These are phyloP conservation scores for Crenuchus spilurus DNA, from an alignment of 2,797 vertebrate genomes.

Conservation along the genomic window DNA sequence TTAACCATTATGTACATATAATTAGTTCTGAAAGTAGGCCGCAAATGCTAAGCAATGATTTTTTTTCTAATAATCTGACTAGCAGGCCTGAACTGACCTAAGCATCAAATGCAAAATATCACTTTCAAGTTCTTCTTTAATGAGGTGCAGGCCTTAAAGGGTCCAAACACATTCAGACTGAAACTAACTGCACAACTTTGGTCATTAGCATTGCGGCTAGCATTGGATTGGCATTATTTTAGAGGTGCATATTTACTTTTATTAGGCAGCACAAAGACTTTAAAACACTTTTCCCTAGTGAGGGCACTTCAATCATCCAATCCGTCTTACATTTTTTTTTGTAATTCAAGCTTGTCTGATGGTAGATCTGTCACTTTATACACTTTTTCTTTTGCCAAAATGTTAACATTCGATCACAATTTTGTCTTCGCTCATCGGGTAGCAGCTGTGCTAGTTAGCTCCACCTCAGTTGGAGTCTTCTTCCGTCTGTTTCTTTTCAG, in stretches of 20 bases:
- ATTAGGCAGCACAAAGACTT: slow-evolving; percentile 34
- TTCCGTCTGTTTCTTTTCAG: slow-evolving; percentile 2
- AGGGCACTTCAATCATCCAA: slow-evolving; percentile 41
- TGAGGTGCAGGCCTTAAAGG: slow-evolving; percentile 17
- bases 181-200: not conserved
- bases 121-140: slow-evolving; percentile 13
- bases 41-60: too few species aligned
- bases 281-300: not conserved
- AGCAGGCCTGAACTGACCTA: not conserved
- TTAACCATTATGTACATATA: too few species aligned
- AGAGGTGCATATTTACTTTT: slow-evolving; percentile 38
- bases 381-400: slow-evolving; percentile 23
- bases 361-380: slow-evolving; percentile 31
- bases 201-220: slow-evolving; percentile 56
- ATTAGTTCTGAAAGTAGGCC: not conserved
- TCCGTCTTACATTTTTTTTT: not conserved
- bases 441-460: slow-evolving; percentile 20
- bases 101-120: not conserved
- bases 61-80: not conserved
- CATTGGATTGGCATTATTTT: slow-evolving; percentile 60
- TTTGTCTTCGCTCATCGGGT: slow-evolving; percentile 6
- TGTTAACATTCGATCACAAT: slow-evolving; percentile 15
- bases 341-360: slow-evolving; percentile 10
- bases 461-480: slow-evolving; percentile 11
- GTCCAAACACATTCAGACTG: not conserved